A percentile compares a stretch with the other conserved stretches of the same genome.
Conservation (phyloP, 2,113 vertebrate genomes). For the Gadus chalcogrammus region DNA sequence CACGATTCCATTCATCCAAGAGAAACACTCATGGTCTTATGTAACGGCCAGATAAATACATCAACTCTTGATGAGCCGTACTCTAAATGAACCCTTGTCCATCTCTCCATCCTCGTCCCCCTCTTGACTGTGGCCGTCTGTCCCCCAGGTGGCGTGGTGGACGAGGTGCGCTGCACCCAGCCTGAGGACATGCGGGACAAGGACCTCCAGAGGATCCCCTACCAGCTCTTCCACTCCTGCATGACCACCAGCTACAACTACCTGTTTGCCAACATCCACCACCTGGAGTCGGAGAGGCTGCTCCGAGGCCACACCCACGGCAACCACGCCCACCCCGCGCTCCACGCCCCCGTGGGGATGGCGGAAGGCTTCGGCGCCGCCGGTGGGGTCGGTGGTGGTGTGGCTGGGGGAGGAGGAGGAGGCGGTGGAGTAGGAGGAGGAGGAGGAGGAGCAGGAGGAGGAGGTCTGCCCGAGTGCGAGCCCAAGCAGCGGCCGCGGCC, state of each 20-base stretch:
- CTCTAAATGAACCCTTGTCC: too few species aligned
- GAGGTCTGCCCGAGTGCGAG: constrained; percentile 72
- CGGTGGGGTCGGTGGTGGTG: not conserved
- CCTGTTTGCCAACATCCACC: constrained; percentile 70
- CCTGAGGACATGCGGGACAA: constrained; percentile 82
- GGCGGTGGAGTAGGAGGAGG: constrained; percentile 17
- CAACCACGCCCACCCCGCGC: constrained; percentile 64
- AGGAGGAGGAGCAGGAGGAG: constrained; percentile 17
- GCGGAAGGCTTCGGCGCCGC: constrained; percentile 49
- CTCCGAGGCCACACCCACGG: constrained; percentile 54
- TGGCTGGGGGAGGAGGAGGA: too few species aligned
- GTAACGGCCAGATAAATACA: not conserved
- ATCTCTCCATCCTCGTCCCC: too few species aligned
- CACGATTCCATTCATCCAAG: too few species aligned
- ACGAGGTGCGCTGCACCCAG: constrained; percentile 78
- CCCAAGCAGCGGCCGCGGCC: constrained; percentile 78
- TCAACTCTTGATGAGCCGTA: not conserved
- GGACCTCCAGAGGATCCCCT: constrained; percentile 87
- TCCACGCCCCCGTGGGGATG: constrained; percentile 56
- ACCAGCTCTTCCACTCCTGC: constrained; percentile 87
- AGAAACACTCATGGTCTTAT: not conserved
- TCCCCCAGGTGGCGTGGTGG: constrained; percentile 81
- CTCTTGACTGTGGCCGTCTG: constrained; percentile 3
- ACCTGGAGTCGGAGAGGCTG: constrained; percentile 66
- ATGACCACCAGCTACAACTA: constrained; percentile 72